These are phyloP conservation scores for Mellivora capensis DNA, from an alignment of 2,113 vertebrate species.

Conservation along the genomic window DNA sequence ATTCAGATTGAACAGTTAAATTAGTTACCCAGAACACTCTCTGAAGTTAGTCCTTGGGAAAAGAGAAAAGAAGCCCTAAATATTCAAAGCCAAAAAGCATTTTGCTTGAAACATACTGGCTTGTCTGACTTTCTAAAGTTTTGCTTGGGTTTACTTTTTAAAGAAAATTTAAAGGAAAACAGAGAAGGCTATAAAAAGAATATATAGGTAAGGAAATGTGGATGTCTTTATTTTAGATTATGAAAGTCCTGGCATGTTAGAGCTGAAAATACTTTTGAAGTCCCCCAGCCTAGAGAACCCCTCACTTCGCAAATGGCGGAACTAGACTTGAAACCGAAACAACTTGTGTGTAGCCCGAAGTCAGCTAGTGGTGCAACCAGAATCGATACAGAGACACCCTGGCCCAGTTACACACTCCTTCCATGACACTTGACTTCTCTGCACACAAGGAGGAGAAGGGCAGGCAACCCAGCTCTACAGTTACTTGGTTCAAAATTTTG, in stretches of 20 bases:
- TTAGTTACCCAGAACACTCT: conserved; percentile 29
- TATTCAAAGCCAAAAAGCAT: neutral
- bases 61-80: neutral
- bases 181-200: neutral
- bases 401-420: neutral
- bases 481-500: neutral
- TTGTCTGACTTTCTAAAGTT: neutral
- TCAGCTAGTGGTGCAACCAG: neutral
- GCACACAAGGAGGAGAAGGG: neutral
- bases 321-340: neutral
- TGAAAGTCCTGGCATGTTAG: neutral
- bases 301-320: neutral
- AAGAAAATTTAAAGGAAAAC: neutral
- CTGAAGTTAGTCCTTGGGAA: conserved; percentile 20
- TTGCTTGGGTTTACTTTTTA: neutral
- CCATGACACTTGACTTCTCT: neutral
- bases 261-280: neutral
- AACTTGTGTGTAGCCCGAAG: fast-evolving
- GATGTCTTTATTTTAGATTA: neutral
- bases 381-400: neutral
- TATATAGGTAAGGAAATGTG: neutral
- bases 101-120: conserved; percentile 27
- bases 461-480: neutral
- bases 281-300: neutral
- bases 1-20: conserved; percentile 27